Evolutionary conservation across 2,888 invertebrate genomes (phyloP).

Genomic region (Adela reaumurella): DNA sequence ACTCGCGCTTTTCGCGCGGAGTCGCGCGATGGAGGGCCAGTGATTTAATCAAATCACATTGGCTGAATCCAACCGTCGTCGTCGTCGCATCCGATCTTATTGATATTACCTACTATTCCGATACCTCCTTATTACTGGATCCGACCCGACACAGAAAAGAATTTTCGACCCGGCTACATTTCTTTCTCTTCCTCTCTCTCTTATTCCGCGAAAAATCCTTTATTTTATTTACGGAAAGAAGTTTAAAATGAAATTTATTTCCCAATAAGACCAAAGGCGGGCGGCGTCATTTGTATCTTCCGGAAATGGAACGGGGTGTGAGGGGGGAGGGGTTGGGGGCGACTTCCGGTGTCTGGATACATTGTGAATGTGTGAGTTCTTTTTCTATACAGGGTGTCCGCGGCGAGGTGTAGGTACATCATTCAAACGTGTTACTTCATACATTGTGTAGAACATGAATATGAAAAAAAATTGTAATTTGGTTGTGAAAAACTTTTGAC

Average conservation of each 20-base stretch:
- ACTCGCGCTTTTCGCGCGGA: too few species aligned
- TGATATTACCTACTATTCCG: not conserved
- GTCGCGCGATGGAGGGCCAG: too few species aligned
- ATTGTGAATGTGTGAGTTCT: not conserved
- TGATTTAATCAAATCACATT: not conserved
- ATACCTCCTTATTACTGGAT: not conserved
- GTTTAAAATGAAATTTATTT: slow-evolving; percentile 43
- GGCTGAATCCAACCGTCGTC: not conserved
- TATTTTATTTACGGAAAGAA: slow-evolving; percentile 40
- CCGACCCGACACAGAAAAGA: not conserved
- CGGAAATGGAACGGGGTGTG: not conserved
- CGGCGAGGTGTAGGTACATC: too few species aligned
- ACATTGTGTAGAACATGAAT: too few species aligned
- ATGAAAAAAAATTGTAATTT: too few species aligned
- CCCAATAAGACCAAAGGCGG: slow-evolving; percentile 25
- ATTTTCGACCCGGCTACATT: too few species aligned
- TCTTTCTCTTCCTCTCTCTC: too few species aligned
- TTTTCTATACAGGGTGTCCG: too few species aligned
- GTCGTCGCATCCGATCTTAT: not conserved
- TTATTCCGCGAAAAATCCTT: slow-evolving; percentile 24
- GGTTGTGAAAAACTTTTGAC: too few species aligned
- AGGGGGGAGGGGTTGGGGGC: not conserved
- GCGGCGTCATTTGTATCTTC: slow-evolving; percentile 2
- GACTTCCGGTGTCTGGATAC: not conserved
- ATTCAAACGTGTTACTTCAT: too few species aligned